Base-by-base conservation (phyloP, 2,888 invertebrate species). In the Dyspetes luteomarginatus region DNA sequence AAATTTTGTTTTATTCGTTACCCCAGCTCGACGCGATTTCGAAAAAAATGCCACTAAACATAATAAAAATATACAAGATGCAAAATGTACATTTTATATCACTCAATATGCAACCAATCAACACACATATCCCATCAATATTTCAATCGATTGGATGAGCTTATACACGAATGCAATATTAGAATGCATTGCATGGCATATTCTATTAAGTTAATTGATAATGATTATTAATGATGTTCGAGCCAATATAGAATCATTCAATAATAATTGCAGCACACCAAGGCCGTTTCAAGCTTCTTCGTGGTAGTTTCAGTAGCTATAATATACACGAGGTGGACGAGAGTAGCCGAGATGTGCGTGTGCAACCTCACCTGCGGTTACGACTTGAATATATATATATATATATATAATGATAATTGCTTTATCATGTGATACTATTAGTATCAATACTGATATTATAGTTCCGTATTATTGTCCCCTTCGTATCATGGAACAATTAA, bases 231-330 rank as follows among this genome's bases (percentile, higher is more conserved):
- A 43, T 30, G 69, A 45, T 19, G 15, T 22, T 17, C 4, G 3
- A 5, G 41, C 28, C 22, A 30, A n/a, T 45, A 28, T 19, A 43
- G 41, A 45, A 69, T 69, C 56, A 26, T 69, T 58, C 58, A 30
- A 58, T 69, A 43, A 68, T 43, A 56, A 69, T 45, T 45, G 30
- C 67, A 30, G 58, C 30, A n/a, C 28, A n/a, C 69, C 69, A 56
- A 69, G 69, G 69, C 58, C 58, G 45, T 45, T 45, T 45, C 45
- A 45, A 69, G 45, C 45, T 45, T 45, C 5, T 30, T 69, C 26
- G 45, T 30, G 17, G 56, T 48, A 4, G 24, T 67, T 56, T 17
- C 22, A 48, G 12, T 12, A 36, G 9, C 15, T 17, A 19, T 26
- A n/a, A 24, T 28, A 36, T 15, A 12, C 9, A 56, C 36, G n/a